Conservation (phyloP, 2,797 vertebrate genomes). For the Ficedula albicollis region DNA sequence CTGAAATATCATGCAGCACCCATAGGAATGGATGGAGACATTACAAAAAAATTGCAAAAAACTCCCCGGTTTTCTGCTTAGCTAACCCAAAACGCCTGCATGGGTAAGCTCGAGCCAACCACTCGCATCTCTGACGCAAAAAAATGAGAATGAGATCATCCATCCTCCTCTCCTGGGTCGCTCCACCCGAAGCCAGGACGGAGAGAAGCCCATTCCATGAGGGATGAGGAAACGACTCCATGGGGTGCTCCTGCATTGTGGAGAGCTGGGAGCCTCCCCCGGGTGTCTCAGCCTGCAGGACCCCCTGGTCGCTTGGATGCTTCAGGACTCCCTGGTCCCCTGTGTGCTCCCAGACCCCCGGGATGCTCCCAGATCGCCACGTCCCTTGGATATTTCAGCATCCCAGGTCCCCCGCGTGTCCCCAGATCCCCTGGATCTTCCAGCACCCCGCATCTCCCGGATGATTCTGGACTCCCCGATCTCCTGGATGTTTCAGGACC, state of each 20-base stretch:
- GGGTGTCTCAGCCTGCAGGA: not conserved
- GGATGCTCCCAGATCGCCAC: too few relatives aligned
- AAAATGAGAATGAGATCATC: not conserved
- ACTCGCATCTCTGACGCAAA: fast-evolving
- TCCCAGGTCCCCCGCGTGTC: fast-evolving
- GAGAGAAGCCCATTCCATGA: not conserved
- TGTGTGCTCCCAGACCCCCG: not conserved
- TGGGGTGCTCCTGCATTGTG: fast-evolving
- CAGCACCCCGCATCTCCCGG: too few relatives aligned
- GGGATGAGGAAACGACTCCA: fast-evolving
- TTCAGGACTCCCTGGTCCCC: not conserved
- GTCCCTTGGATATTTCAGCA: too few relatives aligned
- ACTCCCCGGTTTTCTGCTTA: not conserved
- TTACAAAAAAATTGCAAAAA: not conserved
- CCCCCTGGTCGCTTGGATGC: not conserved
- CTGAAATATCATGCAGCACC: not conserved
- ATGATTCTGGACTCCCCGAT: not conserved
- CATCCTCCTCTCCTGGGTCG: fast-evolving
- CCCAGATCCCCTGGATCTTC: not conserved
- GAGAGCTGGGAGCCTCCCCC: fast-evolving
- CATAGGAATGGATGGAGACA: fast-evolving
- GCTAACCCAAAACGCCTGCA: not conserved
- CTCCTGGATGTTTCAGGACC: not conserved
- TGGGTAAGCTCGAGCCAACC: not conserved
- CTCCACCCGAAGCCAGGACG: not conserved